Evolutionary conservation across 2,113 vertebrate genomes (phyloP), one percentile per base, ranked within the genome.

Genomic region (Ginglymostoma cirratum): DNA sequence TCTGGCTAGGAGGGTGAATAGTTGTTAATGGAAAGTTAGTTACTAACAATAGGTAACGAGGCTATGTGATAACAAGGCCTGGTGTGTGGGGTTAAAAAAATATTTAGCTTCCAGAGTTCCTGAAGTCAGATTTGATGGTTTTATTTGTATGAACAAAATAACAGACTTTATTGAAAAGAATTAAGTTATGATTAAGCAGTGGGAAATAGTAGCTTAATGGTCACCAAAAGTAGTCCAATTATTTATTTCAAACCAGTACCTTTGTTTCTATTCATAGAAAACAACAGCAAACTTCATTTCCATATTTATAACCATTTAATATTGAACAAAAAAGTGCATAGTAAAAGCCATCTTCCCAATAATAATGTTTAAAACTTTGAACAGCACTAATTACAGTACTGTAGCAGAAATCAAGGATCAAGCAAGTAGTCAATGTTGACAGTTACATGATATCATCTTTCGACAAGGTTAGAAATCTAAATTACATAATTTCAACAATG

Each of bases 371-470:
- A 67, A 72, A 72, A 42, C 94, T 42, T 34, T 72, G 69, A 94
- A 95, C 48, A 45, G 94, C 67, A 95, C 69, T 34, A 95, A 95
- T 95, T 95, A 95, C 69, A 95, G 67, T 95, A 95, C 67, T 42
- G 24, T 30, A 95, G 94, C 66, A 95, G 93, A 95, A 67, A 70
- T 48, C 93, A 76, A 95, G 94, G 42, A 27, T 72, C 21, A 48
- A 48, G 67, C 93, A 95, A 95, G 17, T 27, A 95, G 48, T 95
- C 72, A 45, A 72, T 15, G 42, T 72, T 72, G 30, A 52, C 34
- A 52, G 19, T 76, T 72, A 70, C 67, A 30, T 95, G 67, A 66
- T 34, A 23, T 65, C n/a, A 67, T 0, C 38, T 95, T 45, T 95
- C 52, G 67, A 23, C 67, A 95, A 48, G 65, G 52, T 95, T 95